These are phyloP conservation scores for Microctonus hyperodae DNA, from an alignment of 2,888 invertebrate species.

Conservation along the genomic window DNA sequence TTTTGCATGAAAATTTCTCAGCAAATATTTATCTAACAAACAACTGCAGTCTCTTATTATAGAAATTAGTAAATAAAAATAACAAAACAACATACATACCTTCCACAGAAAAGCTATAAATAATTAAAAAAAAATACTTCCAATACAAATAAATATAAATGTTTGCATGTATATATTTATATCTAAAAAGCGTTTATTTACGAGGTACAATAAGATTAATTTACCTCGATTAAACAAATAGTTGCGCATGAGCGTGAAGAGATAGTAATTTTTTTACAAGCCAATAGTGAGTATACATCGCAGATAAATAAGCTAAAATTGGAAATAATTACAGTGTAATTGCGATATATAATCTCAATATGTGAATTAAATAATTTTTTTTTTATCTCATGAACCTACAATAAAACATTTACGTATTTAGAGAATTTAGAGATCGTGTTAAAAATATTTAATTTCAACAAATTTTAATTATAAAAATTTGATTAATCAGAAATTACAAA, in stretches of 20 bases:
- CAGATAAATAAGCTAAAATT: not conserved
- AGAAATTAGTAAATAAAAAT: too few species aligned
- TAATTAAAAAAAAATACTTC: not conserved
- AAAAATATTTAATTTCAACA: not conserved
- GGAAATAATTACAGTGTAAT: conserved; percentile 1
- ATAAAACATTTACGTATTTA: not conserved
- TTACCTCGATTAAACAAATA: conserved; percentile 13
- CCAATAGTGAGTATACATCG: not conserved
- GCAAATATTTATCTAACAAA: too few species aligned
- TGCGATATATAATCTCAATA: not conserved
- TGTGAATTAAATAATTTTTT: not conserved
- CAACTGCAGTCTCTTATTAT: too few species aligned
- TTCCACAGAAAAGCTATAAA: not conserved
- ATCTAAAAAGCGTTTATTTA: conserved; percentile 17
- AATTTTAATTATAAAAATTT: not conserved
- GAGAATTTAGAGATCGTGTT: not conserved
- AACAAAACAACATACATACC: too few species aligned
- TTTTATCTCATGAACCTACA: not conserved
- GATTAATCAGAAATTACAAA: not conserved
- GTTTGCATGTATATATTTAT: too few species aligned
- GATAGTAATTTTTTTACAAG: not conserved
- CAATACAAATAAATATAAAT: not conserved
- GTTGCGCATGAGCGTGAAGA: conserved; percentile 22
- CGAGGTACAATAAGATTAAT: conserved; percentile 11
- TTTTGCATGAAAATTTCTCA: too few species aligned